phyloP scores from a whole-genome alignment of 1,140 invertebrate species.

The Cyrtorhinus lividipennis region DNA sequence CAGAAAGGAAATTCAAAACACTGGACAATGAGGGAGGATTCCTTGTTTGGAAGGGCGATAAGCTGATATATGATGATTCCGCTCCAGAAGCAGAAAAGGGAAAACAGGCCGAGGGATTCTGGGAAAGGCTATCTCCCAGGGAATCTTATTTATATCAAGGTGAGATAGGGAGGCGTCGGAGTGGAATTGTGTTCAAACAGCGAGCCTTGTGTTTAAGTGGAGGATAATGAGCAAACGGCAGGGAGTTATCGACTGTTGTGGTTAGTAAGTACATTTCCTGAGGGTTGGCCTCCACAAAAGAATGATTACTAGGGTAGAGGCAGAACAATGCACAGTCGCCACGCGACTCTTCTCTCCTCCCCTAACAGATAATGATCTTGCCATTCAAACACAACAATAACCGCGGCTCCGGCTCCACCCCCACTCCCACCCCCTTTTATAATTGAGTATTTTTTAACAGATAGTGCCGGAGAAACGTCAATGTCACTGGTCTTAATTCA shows the following conservation, averaged over 20 bases:
- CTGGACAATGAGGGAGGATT: background rate
- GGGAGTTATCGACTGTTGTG: constrained; percentile 16
- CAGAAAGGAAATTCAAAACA: background rate
- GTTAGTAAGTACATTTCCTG: constrained; percentile 17
- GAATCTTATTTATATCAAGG: constrained; percentile 10
- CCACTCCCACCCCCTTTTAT: constrained; percentile 10
- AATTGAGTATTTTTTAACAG: constrained; percentile 14
- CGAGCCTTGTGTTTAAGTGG: background rate
- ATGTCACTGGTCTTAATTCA: constrained; percentile 5
- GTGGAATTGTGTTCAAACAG: constrained; percentile 15
- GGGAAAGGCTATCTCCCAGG: background rate
- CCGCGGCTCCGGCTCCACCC: constrained; percentile 7
- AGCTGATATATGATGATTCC: background rate
- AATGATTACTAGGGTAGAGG: constrained; percentile 15
- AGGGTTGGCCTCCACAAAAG: constrained; percentile 13
- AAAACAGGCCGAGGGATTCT: background rate
- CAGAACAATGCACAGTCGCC: constrained; percentile 11
- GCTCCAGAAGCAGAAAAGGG: background rate
- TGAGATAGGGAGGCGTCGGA: constrained; percentile 12
- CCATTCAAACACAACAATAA: constrained; percentile 17
- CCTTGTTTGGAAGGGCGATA: background rate
- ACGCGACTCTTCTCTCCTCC: constrained; percentile 12
- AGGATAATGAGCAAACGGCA: constrained; percentile 11
- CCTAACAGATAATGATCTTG: constrained; percentile 15
- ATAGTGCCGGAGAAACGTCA: constrained; percentile 2